Evolutionary conservation across 1,140 invertebrate species (phyloP).

Genomic region (Delia radicum): DNA sequence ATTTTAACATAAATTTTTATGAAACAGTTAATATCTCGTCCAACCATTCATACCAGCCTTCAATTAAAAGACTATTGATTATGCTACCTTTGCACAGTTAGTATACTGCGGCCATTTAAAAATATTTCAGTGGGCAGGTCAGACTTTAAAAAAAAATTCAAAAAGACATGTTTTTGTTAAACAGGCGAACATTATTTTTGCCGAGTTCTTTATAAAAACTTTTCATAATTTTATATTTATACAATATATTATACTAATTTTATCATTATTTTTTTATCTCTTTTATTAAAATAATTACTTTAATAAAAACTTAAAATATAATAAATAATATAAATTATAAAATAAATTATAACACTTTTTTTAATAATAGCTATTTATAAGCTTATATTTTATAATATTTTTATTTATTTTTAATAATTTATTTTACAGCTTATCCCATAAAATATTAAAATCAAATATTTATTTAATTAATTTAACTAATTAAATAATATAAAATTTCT

Average conservation of each 20-base stretch:
- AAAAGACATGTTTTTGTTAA: conserved; percentile 73
- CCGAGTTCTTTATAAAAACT: conserved; percentile 61
- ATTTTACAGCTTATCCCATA: conserved; percentile 56
- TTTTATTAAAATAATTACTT: conserved; percentile 48
- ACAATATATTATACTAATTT: conserved; percentile 60
- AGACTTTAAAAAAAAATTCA: conserved; percentile 61
- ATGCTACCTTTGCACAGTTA: conserved; percentile 71
- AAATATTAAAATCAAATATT: conserved; percentile 47
- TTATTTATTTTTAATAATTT: conserved; percentile 45
- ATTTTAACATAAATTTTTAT: conserved; percentile 37
- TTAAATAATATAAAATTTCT: no score
- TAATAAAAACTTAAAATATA: conserved; percentile 52
- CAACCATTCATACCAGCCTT: conserved; percentile 65
- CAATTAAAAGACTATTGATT: conserved; percentile 69
- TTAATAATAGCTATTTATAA: conserved; percentile 50
- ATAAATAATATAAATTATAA: conserved; percentile 31
- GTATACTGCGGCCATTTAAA: conserved; percentile 64
- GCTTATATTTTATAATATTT: conserved; percentile 42
- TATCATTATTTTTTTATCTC: conserved; percentile 56
- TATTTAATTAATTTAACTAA: conserved; percentile 45
- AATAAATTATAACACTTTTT: conserved; percentile 44
- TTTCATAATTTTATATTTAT: conserved; percentile 40
- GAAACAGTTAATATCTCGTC: conserved; percentile 58
- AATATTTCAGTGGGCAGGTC: conserved; percentile 55
- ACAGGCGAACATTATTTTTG: conserved; percentile 63